Conservation (phyloP, 2,797 vertebrate genomes). For the Sebastes baramenuke region DNA sequence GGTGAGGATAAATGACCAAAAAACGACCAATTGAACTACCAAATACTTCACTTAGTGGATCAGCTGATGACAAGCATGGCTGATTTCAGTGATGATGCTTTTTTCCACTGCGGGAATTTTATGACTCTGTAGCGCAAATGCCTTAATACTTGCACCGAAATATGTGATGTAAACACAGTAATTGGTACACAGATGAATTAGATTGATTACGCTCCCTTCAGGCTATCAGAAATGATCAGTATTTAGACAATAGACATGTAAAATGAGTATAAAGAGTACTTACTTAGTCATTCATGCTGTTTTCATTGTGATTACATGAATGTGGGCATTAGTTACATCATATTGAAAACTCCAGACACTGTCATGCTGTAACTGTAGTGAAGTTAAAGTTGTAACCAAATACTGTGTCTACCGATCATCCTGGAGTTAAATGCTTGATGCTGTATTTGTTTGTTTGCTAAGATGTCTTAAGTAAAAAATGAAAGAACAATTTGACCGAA, state of each 20-base stretch:
- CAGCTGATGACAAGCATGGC: neutral
- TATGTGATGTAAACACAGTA: too few relatives aligned
- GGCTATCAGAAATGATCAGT: too few relatives aligned
- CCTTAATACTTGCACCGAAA: too few relatives aligned
- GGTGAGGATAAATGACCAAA: conserved; percentile 69
- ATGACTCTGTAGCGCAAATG: too few relatives aligned
- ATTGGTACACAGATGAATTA: too few relatives aligned
- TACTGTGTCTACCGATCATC: neutral
- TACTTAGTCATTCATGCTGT: neutral
- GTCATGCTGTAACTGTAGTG: neutral
- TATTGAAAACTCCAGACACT: neutral
- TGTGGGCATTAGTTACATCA: neutral
- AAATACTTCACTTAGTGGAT: neutral
- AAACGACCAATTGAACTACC: neutral
- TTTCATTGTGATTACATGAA: neutral
- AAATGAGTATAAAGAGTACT: neutral
- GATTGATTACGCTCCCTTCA: too few relatives aligned
- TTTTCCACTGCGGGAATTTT: too few relatives aligned
- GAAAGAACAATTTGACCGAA: neutral
- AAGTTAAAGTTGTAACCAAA: neutral
- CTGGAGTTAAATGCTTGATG: neutral
- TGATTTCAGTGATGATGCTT: too few relatives aligned
- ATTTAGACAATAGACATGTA: too few relatives aligned
- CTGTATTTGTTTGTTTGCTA: neutral
- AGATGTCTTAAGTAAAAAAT: neutral